Conservation (phyloP, 30 jellyfish, hydroid and myxozoan genomes). For the Turritopsis dohrnii region DNA sequence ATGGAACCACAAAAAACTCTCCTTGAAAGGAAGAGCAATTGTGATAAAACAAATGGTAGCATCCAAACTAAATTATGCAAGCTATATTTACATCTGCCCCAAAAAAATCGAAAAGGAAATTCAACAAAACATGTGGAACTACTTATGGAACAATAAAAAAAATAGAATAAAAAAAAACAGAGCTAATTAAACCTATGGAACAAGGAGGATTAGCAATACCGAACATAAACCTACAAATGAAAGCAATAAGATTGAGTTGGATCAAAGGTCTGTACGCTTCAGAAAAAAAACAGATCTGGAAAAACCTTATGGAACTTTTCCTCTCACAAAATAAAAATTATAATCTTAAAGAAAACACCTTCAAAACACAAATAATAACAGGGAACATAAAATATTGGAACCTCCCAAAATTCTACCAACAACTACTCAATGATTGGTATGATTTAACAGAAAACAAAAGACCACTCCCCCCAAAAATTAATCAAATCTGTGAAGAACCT, state of each 20-base stretch:
- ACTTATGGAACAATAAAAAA: not conserved
- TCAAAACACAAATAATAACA: not conserved
- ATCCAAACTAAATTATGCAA: not conserved
- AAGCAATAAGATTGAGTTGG: not conserved
- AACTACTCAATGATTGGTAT: not conserved
- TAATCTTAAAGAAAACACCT: not conserved
- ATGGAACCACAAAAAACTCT: not conserved
- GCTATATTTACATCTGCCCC: not conserved
- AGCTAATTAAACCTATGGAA: not conserved
- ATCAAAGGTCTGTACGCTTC: not conserved
- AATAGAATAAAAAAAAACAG: not conserved
- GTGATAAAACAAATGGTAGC: not conserved
- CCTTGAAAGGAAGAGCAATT: not conserved
- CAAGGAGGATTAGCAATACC: not conserved
- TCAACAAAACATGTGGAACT: not conserved
- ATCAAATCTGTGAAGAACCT: not conserved
- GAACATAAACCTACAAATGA: not conserved
- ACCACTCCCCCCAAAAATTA: not conserved
- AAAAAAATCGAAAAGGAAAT: not conserved
- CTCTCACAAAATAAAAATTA: not conserved
- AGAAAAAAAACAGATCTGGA: not conserved
- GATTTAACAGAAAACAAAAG: not conserved
- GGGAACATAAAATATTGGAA: not conserved
- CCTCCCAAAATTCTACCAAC: not conserved
- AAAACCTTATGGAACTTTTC: not conserved